Base-by-base conservation (phyloP, 2,797 vertebrate genomes). In the Lerista edwardsae region DNA sequence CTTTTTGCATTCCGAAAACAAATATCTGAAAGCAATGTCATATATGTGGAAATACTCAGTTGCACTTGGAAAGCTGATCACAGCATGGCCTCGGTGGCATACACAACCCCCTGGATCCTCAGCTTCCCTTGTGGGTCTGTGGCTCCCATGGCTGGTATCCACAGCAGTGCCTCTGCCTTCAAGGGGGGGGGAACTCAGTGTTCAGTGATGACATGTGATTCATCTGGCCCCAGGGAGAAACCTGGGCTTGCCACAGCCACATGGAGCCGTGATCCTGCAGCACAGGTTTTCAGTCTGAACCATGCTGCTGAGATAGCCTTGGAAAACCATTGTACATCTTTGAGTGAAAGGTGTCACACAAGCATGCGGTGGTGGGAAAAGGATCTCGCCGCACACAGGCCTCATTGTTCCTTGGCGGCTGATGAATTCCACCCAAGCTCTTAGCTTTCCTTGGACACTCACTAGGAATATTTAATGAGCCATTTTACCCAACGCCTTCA, bases 401-500 rank as follows among this genome's bases (percentile, higher is more conserved):
- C n/a, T 65, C 72, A 76, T 57, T 80, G 57, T 76, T 72, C 15
- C 55, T 80, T 55, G 41, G 55, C 64, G 64, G 82, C 44, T 64
- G 76, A 69, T 65, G 72, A 8, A 64, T 55, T 80, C 34, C 55
- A 31, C 72, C 73, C 77, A 84, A 80, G 51, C 34, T 71, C 31
- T 86, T 82, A 23, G 57, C 57, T 76, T 87, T 76, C 34, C 67
- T 80, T 76, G 86, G 81, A 80, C 75, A 80, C 79, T 72, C 77
- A 77, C 36, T 44, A 76, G 82, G 78, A 76, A 80, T 76, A 76
- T 80, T 84, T 77, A 87, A 87, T 87, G 86, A 68, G 39, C 1
- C 15, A 69, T 80, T 79, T 84, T 74, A 67, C 74, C 67, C 72
- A 75, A 29, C 78, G 87, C 25, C 31, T 25, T 67, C 89, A 82